Evolutionary conservation across 1,140 invertebrate species (phyloP).

Genomic region (Sitophilus oryzae): DNA sequence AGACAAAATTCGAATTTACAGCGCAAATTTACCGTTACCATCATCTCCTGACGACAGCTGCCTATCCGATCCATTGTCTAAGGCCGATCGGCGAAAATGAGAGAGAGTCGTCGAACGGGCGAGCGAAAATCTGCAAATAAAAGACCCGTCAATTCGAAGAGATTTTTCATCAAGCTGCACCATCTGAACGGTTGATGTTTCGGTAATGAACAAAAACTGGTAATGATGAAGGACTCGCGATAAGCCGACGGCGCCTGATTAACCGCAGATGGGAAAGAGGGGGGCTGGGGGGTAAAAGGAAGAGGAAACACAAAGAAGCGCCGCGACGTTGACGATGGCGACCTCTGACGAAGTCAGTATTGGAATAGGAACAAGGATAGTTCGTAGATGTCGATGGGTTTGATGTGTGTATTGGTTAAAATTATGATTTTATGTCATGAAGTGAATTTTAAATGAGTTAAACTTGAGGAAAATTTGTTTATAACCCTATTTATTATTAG

Average conservation of each 20-base stretch:
- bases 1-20: neutral
- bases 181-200: constrained; percentile 43
- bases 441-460: no score
- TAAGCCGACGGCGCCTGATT: constrained; percentile 40
- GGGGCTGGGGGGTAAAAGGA: no score
- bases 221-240: constrained; percentile 42
- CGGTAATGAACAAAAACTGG: constrained; percentile 45
- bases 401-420: no score
- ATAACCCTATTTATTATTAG: no score
- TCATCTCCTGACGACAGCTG: neutral
- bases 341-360: neutral
- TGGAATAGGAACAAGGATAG: no score
- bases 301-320: constrained; percentile 17
- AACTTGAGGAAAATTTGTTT: no score
- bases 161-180: constrained; percentile 43
- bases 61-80: constrained; percentile 39
- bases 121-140: constrained; percentile 45
- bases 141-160: constrained; percentile 43
- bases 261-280: constrained; percentile 40
- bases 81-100: constrained; percentile 40
- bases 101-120: constrained; percentile 43
- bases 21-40: neutral
- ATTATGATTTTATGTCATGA: no score
- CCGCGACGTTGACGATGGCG: neutral
- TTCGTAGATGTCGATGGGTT: no score